A percentile compares a stretch with the other conserved stretches of the same genome.
Evolutionary conservation across 30 jellyfish, hydroid and myxozoan species (phyloP).

Genomic region (Pelagia noctiluca): DNA sequence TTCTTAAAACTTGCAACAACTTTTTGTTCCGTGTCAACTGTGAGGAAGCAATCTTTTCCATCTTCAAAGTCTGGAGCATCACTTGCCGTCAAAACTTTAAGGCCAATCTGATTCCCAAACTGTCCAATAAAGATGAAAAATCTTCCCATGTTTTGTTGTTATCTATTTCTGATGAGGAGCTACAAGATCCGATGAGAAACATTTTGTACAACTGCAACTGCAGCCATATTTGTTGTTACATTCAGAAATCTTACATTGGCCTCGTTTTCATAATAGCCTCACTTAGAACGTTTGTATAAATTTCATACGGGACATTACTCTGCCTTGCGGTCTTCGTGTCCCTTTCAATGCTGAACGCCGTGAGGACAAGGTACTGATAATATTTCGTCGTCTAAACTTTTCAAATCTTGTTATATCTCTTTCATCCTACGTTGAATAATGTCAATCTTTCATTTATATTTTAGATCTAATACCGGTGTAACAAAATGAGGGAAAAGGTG

Average conservation of each 20-base stretch:
- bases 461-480: constrained; percentile 29
- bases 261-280: neutral
- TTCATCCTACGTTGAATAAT: constrained; percentile 6
- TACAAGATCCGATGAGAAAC: too few species aligned
- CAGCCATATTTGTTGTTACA: neutral
- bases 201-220: neutral
- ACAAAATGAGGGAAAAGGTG: constrained; percentile 77
- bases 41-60: neutral
- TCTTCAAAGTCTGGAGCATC: neutral
- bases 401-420: constrained; percentile 11
- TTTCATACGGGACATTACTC: constrained; percentile 20
- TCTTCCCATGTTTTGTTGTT: constrained; percentile 13
- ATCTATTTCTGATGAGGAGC: too few species aligned
- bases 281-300: neutral
- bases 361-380: neutral
- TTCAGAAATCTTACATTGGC: too few species aligned
- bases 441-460: neutral
- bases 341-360: constrained; percentile 53
- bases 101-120: constrained; percentile 68
- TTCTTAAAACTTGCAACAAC: constrained; percentile 6
- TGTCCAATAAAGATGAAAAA: constrained; percentile 54
- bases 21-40: constrained; percentile 64
- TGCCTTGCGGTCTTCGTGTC: constrained; percentile 16
- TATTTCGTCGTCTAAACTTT: neutral
- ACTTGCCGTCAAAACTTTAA: constrained; percentile 9